A percentile compares a stretch with the other conserved stretches of the same genome.
Conservation (phyloP, 2,888 invertebrate species). For the Hylaea fasciaria region DNA sequence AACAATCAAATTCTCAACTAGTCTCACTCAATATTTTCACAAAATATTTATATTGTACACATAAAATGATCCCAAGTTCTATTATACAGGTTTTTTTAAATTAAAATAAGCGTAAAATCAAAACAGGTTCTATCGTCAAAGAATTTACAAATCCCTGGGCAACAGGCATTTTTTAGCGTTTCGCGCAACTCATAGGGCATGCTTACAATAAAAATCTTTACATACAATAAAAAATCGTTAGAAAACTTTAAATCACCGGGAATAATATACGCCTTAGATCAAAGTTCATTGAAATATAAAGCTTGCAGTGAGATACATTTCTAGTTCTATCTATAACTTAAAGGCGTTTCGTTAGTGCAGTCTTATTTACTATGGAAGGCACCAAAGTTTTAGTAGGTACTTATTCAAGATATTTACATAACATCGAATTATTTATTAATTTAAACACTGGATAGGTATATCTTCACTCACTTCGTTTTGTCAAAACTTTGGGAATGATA, state of each 20-base stretch:
- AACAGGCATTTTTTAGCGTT: too few relatives aligned
- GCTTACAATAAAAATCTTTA: too few relatives aligned
- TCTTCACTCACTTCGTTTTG: slow-evolving; percentile 15
- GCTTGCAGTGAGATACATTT: slow-evolving; percentile 5
- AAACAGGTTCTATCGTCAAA: too few relatives aligned
- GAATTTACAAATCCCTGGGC: too few relatives aligned
- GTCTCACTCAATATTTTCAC: not conserved
- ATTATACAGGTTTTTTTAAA: too few relatives aligned
- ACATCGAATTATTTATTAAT: slow-evolving; percentile 18
- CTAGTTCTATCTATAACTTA: slow-evolving; percentile 3
- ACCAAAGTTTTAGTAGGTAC: slow-evolving; percentile 52
- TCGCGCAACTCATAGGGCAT: too few relatives aligned
- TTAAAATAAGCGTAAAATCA: too few relatives aligned
- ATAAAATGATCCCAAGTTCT: too few relatives aligned
- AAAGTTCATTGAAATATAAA: not conserved
- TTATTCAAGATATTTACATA: slow-evolving; percentile 46
- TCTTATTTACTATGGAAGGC: slow-evolving; percentile 68
- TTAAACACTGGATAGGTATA: slow-evolving; percentile 20
- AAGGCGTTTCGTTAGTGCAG: slow-evolving; percentile 50
- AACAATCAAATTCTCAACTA: not conserved
- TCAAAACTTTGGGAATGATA: slow-evolving; percentile 40
- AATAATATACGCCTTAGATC: too few relatives aligned
- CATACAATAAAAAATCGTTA: too few relatives aligned
- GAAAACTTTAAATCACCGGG: too few relatives aligned
- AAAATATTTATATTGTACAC: not conserved